Evolutionary conservation across 2,113 vertebrate genomes (phyloP).

Genomic region (Macquaria australasica): DNA sequence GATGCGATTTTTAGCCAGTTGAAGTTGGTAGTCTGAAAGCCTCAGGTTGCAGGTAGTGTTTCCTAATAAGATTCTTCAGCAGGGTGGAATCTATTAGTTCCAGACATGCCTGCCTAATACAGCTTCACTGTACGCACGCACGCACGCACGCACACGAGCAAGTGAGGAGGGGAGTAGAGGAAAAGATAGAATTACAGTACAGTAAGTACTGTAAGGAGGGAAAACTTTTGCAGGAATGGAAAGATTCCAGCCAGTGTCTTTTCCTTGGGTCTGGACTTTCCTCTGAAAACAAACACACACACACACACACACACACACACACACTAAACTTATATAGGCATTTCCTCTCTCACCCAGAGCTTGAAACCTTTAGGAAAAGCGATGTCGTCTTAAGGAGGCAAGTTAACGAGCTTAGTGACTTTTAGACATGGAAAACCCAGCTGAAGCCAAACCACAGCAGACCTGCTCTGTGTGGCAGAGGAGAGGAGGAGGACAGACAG

Average conservation of each 20-base stretch:
- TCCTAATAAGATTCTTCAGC: constrained; percentile 74
- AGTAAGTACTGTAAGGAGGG: constrained; percentile 70
- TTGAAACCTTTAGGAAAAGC: constrained; percentile 71
- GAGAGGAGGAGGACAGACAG: not conserved
- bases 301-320: constrained; percentile 21
- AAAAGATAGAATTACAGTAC: constrained; percentile 79
- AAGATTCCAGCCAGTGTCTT: constrained; percentile 75
- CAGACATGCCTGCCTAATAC: constrained; percentile 75
- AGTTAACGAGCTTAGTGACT: constrained; percentile 63
- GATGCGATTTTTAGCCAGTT: constrained; percentile 33
- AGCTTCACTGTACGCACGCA: constrained; percentile 17
- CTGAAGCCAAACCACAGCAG: constrained; percentile 63
- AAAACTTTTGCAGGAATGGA: constrained; percentile 76
- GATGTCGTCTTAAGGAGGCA: constrained; percentile 65
- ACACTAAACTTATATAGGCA: constrained; percentile 49
- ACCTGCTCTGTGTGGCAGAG: constrained; percentile 38
- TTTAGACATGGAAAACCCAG: constrained; percentile 70
- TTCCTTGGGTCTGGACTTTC: constrained; percentile 69
- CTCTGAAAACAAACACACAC: constrained; percentile 69
- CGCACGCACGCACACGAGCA: not conserved
- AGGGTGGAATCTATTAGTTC: constrained; percentile 80
- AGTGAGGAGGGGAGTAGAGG: constrained; percentile 53
- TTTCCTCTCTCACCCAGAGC: constrained; percentile 69
- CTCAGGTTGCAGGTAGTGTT: constrained; percentile 70
- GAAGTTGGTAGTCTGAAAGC: constrained; percentile 57